Evolutionary conservation across 2,113 vertebrate species (phyloP).

Genomic region (Thunnus thynnus): DNA sequence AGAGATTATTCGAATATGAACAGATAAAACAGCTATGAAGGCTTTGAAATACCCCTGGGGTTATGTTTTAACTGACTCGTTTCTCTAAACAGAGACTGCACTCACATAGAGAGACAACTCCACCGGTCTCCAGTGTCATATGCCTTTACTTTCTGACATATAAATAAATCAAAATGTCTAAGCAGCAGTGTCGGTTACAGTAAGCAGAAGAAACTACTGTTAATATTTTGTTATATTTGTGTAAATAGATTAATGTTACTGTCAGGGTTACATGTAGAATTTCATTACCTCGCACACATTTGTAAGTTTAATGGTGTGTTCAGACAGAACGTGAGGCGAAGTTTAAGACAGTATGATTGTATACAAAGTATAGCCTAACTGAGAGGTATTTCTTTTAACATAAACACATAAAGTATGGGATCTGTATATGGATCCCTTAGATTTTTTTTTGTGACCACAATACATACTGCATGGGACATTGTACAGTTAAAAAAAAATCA

Average conservation of each 20-base stretch:
- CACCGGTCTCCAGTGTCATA: background rate
- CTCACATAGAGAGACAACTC: background rate
- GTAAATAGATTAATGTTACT: background rate
- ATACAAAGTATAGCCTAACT: no score
- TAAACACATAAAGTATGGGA: no score
- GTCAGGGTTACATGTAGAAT: background rate
- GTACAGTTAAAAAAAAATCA: no score
- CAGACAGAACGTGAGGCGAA: no score
- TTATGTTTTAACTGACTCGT: constrained; percentile 18
- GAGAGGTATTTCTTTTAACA: no score
- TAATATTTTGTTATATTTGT: background rate
- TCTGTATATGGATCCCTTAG: no score
- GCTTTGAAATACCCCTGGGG: background rate
- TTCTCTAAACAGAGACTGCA: background rate
- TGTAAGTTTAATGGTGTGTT: background rate
- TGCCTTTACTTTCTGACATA: no score
- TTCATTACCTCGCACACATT: background rate
- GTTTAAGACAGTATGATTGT: no score
- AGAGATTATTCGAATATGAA: constrained; percentile 30
- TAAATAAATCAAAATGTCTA: no score
- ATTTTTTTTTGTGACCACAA: no score
- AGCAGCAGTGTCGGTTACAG: background rate
- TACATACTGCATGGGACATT: no score
- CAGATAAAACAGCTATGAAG: constrained; percentile 45
- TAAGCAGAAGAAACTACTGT: no score